These are phyloP conservation scores for Centropyge bicolor DNA, from an alignment of 2,797 vertebrate genomes.

Conservation along the genomic window DNA sequence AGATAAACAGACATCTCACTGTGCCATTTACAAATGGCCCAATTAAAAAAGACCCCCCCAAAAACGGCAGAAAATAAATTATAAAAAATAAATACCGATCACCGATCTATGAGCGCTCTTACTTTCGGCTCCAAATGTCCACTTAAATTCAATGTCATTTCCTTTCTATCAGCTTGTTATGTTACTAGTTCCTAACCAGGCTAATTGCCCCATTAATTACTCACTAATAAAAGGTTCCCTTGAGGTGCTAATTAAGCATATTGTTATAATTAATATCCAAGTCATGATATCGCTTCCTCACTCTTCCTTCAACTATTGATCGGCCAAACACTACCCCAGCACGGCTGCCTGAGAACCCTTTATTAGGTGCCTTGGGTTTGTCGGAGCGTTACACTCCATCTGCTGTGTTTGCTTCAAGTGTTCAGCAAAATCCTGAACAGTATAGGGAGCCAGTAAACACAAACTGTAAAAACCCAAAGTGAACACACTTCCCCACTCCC, in stretches of 20 bases:
- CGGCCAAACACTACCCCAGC: neutral
- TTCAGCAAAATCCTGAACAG: constrained; percentile 5
- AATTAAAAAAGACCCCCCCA: constrained; percentile 58
- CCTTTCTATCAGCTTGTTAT: constrained; percentile 41
- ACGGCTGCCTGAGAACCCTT: constrained; percentile 21
- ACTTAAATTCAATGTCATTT: constrained; percentile 36
- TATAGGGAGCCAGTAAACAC: neutral
- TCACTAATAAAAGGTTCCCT: constrained; percentile 56
- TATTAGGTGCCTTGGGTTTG: constrained; percentile 22
- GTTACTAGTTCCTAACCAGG: constrained; percentile 28
- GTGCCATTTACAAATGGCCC: constrained; percentile 71
- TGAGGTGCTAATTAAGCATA: constrained; percentile 58
- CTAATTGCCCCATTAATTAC: constrained; percentile 64
- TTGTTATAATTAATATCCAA: constrained; percentile 61
- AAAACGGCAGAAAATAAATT: constrained; percentile 16
- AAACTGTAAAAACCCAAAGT: constrained; percentile 6
- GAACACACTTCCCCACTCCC: constrained; percentile 6
- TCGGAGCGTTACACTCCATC: constrained; percentile 48
- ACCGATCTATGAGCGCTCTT: neutral
- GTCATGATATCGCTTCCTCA: constrained; percentile 44
- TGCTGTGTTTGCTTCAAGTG: constrained; percentile 39
- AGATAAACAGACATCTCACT: constrained; percentile 76
- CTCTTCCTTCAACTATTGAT: constrained; percentile 33
- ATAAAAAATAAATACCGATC: constrained; percentile 15
- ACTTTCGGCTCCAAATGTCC: constrained; percentile 33